Conservation (phyloP, 2,888 invertebrate genomes). For the Pyrochroa serraticornis region DNA sequence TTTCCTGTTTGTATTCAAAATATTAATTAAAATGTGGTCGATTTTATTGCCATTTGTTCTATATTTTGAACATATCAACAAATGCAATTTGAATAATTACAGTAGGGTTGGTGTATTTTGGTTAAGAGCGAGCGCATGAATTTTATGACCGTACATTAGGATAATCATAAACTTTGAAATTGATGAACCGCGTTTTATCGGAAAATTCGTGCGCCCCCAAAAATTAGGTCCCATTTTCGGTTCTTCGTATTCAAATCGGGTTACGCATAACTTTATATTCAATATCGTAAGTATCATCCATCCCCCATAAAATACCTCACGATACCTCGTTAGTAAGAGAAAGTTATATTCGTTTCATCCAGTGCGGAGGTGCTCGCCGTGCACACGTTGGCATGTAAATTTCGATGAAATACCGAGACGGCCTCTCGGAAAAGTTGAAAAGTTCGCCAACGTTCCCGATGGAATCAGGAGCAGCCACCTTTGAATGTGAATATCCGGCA, state of each 20-base stretch:
- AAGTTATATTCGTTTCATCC: conserved; percentile 23
- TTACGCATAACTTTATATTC: conserved; percentile 52
- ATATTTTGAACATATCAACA: too few relatives aligned
- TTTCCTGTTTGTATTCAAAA: too few relatives aligned
- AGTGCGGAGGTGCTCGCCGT: conserved; percentile 3
- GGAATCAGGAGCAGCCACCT: conserved; percentile 46
- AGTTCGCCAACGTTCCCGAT: conserved; percentile 41
- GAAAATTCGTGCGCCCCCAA: conserved; percentile 17
- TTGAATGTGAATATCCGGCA: conserved; percentile 45
- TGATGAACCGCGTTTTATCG: conserved; percentile 35
- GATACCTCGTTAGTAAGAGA: conserved; percentile 27
- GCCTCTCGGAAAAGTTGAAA: conserved; percentile 34
- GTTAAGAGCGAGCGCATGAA: too few relatives aligned
- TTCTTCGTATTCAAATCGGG: conserved; percentile 52
- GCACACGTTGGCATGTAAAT: conserved; percentile 34
- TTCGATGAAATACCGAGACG: conserved; percentile 25
- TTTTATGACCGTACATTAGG: conserved; percentile 15
- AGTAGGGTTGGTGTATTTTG: too few relatives aligned
- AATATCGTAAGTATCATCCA: conserved; percentile 47
- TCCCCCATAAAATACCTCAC: conserved; percentile 34
- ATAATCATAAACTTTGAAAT: conserved; percentile 29
- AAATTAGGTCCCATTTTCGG: conserved; percentile 49
- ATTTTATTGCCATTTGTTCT: too few relatives aligned
- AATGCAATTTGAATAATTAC: too few relatives aligned
- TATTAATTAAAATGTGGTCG: too few relatives aligned